Percentiles rank a stretch among this genome's conserved stretches.
These are phyloP conservation scores for Climacteris rufus DNA, from an alignment of 2,113 vertebrate genomes.

Conservation along the genomic window DNA sequence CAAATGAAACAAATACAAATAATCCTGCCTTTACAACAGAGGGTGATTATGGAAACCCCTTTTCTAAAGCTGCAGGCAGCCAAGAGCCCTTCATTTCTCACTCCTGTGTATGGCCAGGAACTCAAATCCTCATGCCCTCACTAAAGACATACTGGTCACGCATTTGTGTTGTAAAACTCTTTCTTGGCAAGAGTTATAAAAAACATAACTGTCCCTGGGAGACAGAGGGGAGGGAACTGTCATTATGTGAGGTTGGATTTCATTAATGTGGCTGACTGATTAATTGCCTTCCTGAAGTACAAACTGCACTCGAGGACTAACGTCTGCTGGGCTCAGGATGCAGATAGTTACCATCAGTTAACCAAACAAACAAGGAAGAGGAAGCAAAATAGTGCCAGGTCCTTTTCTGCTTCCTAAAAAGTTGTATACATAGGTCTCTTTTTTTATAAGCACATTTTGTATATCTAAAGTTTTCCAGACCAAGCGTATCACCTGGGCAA, in stretches of 20 bases:
- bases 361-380: neutral
- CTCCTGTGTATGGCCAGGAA: neutral
- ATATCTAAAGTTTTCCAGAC: neutral
- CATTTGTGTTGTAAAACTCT: neutral
- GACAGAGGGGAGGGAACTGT: neutral
- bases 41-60: slow-evolving; percentile 26
- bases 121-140: neutral
- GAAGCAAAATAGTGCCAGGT: neutral
- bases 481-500: neutral
- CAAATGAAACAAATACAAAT: slow-evolving; percentile 60
- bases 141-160: neutral
- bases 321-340: neutral
- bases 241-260: neutral
- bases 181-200: neutral
- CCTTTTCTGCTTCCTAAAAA: neutral
- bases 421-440: neutral
- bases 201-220: slow-evolving; percentile 16
- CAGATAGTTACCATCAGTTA: neutral
- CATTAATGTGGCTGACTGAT: neutral
- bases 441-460: neutral
- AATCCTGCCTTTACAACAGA: slow-evolving; percentile 41
- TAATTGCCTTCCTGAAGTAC: slow-evolving; percentile 4
- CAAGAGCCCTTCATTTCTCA: slow-evolving; percentile 45
- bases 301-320: neutral
- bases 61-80: slow-evolving; percentile 16